Base-by-base conservation (phyloP, 2,797 vertebrate genomes). In the Esox masquinongy region DNA sequence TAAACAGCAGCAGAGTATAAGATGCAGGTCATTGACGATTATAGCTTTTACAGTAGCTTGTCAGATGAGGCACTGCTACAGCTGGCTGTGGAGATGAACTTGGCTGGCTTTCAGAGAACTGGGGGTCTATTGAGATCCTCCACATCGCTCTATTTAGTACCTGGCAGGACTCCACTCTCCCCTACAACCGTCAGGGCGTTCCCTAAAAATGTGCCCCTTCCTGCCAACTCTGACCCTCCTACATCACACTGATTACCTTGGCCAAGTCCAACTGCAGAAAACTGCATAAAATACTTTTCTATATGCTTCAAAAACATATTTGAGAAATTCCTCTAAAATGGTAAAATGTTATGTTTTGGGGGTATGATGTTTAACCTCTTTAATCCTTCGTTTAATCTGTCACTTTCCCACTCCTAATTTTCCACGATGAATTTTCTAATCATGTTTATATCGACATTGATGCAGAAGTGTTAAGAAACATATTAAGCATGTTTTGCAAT, bases 61-160 rank as follows among this genome's bases (percentile, higher is more conserved):
- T 95, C 93, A 0, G 95, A 96, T 76, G 94, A 96, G 0, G 94
- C 96, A 68, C 92, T 96, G 14, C 82, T 96, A 53, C 93, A 95
- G 87, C 87, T 96, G 92, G 95, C 95, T 80, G 94, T 96, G 0
- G 94, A 95, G 82, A 92, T 92, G 85, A 96, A 95, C 79, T 72
- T 96, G 67, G 89, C 83, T 0, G 93, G 90, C 84, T 6, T 53
- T 17, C 70, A 56, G 39, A 69, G 68, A 69, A 15, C 36, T 69
- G 68, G 68, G 68, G 43, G 22, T 14, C 14, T 50, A 22, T 31
- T 31, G 14, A 49, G 68, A 70, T 47, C 68, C 68, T 70, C 68
- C 68, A 70, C 68, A 70, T 70, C 43, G 12, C 68, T 50, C 15
- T 19, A 34, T 34, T 68, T 68, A 39, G 11, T 26, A 50, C n/a